Conservation (phyloP, 2,888 invertebrate genomes). For the Megaustenia siamemsis region DNA sequence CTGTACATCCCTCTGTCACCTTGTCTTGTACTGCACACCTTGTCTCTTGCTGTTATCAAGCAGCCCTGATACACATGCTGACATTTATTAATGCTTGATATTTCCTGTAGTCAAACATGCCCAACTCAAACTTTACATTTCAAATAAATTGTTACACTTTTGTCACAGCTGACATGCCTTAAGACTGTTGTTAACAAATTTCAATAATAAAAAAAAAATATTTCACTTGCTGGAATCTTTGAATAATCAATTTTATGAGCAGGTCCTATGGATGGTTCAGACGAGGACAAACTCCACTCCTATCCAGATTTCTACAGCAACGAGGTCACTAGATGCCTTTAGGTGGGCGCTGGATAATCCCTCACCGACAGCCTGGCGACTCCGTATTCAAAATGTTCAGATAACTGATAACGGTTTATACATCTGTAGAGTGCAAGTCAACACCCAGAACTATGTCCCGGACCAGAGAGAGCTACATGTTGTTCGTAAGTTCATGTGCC, state of each 20-base stretch:
- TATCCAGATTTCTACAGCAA: constrained; percentile 64
- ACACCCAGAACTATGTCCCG: constrained; percentile 65
- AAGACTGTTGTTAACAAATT: too few relatives aligned
- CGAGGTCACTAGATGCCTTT: constrained; percentile 68
- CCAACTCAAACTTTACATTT: too few relatives aligned
- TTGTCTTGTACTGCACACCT: too few relatives aligned
- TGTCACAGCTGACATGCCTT: too few relatives aligned
- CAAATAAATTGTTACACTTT: too few relatives aligned
- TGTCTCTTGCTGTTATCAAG: too few relatives aligned
- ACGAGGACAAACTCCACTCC: constrained; percentile 24
- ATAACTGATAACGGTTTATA: constrained; percentile 68
- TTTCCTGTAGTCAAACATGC: too few relatives aligned
- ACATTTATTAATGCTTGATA: too few relatives aligned
- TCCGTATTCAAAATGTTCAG: constrained; percentile 72
- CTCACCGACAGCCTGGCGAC: constrained; percentile 70
- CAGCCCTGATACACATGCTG: too few relatives aligned
- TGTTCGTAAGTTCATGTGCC: constrained; percentile 52
- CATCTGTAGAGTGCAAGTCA: constrained; percentile 70
- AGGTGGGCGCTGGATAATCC: constrained; percentile 72
- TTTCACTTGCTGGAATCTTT: too few relatives aligned
- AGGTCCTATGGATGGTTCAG: constrained; percentile 35
- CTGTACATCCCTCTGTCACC: too few relatives aligned
- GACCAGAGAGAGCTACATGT: constrained; percentile 38
- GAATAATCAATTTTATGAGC: neutral
- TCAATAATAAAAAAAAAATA: too few relatives aligned